Conservation (phyloP, 2,888 invertebrate genomes). For the Parthenolecanium corni region DNA sequence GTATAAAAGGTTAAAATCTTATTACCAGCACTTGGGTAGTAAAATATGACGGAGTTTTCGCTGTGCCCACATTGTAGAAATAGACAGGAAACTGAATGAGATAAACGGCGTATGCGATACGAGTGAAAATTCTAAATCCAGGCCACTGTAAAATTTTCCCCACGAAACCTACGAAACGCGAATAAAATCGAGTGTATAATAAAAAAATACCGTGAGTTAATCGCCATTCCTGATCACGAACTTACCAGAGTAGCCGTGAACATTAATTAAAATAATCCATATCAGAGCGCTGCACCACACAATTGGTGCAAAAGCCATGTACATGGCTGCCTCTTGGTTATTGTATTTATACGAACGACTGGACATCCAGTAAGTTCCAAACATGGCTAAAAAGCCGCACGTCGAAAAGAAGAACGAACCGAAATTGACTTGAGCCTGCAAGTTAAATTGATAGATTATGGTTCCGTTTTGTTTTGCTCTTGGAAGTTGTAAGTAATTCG, state of each 20-base stretch:
- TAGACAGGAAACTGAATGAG: slow-evolving; percentile 52
- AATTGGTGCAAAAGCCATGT: slow-evolving; percentile 47
- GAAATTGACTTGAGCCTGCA: slow-evolving; percentile 29
- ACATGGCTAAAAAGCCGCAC: slow-evolving; percentile 37
- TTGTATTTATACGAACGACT: slow-evolving; percentile 44
- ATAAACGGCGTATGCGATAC: slow-evolving; percentile 50
- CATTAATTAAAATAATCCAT: slow-evolving; percentile 45
- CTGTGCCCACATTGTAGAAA: slow-evolving; percentile 51
- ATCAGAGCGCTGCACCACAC: slow-evolving; percentile 47
- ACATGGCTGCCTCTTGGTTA: slow-evolving; percentile 44
- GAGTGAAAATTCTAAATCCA: slow-evolving; percentile 47
- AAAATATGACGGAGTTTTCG: slow-evolving; percentile 44
- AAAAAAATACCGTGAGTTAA: too few relatives aligned
- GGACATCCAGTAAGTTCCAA: slow-evolving; percentile 47
- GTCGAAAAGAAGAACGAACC: slow-evolving; percentile 31
- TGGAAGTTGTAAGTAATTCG: too few relatives aligned
- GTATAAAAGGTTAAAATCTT: slow-evolving; percentile 27
- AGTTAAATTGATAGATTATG: background rate
- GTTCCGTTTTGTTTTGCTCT: too few relatives aligned
- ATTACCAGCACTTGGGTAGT: slow-evolving; percentile 44
- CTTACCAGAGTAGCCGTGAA: slow-evolving; percentile 45
- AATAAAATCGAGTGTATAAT: background rate
- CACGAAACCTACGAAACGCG: slow-evolving; percentile 39
- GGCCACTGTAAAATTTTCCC: slow-evolving; percentile 44
- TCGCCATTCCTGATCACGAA: too few relatives aligned